Evolutionary conservation across 1,140 invertebrate species (phyloP).

Genomic region (Cryptotermes secundus): DNA sequence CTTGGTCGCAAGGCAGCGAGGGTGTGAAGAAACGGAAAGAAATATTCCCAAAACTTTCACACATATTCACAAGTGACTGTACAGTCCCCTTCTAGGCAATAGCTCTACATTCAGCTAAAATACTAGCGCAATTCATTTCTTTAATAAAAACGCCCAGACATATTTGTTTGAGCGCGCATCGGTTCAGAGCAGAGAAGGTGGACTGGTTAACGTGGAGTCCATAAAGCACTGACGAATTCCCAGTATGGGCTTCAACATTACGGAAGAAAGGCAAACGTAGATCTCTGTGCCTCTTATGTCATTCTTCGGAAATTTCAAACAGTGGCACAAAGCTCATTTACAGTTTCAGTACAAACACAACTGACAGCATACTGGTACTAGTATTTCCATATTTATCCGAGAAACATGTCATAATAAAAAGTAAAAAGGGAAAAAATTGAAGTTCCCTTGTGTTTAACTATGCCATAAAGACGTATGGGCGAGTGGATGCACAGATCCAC

Average conservation of each 20-base stretch:
- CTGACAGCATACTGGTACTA: too few relatives aligned
- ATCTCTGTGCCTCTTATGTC: neutral
- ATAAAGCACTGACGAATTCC: neutral
- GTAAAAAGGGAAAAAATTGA: too few relatives aligned
- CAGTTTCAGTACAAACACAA: neutral
- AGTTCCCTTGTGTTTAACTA: too few relatives aligned
- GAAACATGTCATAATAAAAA: neutral
- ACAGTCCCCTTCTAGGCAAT: neutral
- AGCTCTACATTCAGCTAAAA: neutral
- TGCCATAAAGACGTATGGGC: too few relatives aligned
- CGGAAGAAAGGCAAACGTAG: neutral
- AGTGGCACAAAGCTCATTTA: neutral
- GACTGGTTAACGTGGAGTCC: neutral
- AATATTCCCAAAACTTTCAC: too few relatives aligned
- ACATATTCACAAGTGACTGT: too few relatives aligned
- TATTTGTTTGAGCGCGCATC: neutral
- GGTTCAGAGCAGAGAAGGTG: neutral
- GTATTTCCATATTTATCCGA: neutral
- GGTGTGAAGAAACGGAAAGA: too few relatives aligned
- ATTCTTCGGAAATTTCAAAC: neutral
- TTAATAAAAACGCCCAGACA: neutral
- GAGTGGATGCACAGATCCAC: too few relatives aligned
- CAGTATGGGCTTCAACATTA: neutral
- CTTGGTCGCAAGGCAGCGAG: too few relatives aligned
- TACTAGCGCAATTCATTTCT: neutral